A percentile compares a stretch with the other conserved stretches of the same genome.
Evolutionary conservation across 2,888 invertebrate species (phyloP).

Genomic region (Coremacera marginata): DNA sequence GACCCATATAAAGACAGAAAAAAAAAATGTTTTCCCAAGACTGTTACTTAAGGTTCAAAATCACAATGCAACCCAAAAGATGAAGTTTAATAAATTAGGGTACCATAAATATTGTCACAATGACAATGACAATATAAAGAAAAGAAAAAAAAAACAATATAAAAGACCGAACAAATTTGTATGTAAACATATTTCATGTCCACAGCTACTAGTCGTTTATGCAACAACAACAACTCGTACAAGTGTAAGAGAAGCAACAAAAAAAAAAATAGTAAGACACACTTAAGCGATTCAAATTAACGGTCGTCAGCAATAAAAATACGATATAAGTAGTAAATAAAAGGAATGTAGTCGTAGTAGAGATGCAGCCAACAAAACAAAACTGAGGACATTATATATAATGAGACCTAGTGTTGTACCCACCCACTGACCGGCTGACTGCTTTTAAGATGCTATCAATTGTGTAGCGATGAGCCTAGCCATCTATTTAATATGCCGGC

Average conservation of each 20-base stretch:
- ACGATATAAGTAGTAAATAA: neutral
- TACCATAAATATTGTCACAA: constrained; percentile 9
- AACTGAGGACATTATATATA: too few species aligned
- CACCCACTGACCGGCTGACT: too few species aligned
- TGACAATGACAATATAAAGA: constrained; percentile 14
- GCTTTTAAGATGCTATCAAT: neutral
- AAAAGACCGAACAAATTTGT: neutral
- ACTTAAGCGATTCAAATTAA: neutral
- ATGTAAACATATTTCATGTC: too few species aligned
- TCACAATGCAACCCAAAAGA: constrained; percentile 17
- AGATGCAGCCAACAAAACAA: neutral
- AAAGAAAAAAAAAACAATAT: too few species aligned
- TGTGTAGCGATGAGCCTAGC: neutral
- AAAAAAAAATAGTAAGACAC: neutral
- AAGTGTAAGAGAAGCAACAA: neutral
- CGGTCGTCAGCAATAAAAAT: constrained; percentile 10
- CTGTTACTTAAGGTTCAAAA: neutral
- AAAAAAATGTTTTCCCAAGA: too few species aligned
- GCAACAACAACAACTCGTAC: too few species aligned
- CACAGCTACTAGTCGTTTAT: too few species aligned
- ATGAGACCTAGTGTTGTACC: too few species aligned
- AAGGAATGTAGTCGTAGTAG: neutral
- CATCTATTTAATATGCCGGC: constrained; percentile 12
- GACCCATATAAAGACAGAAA: too few species aligned
- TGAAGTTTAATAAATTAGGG: constrained; percentile 17